These are phyloP conservation scores for Stichopus chloronotus DNA, from an alignment of 35 echinoderm and acorn worm species.

Conservation along the genomic window DNA sequence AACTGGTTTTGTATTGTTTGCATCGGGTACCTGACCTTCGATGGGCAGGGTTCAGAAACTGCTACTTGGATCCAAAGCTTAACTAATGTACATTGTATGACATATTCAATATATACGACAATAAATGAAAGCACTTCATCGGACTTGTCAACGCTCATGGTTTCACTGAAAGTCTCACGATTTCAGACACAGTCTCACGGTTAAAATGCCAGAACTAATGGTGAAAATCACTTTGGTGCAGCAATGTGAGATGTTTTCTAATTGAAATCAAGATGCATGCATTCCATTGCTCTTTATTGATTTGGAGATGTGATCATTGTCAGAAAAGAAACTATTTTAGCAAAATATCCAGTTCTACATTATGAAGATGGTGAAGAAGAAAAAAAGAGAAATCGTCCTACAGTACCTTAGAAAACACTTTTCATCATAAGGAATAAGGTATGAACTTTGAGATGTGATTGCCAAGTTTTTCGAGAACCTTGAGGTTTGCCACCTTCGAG, in stretches of 20 bases:
- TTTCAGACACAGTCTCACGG: not conserved
- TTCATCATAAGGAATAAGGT: not conserved
- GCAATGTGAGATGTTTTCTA: too few relatives aligned
- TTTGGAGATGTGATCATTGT: not conserved
- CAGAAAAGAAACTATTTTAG: not conserved
- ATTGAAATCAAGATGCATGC: too few relatives aligned
- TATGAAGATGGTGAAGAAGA: too few relatives aligned
- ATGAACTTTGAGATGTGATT: not conserved
- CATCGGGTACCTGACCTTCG: too few relatives aligned
- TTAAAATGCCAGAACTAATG: not conserved
- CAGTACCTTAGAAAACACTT: not conserved
- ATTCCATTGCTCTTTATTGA: not conserved
- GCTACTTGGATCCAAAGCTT: too few relatives aligned
- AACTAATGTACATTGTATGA: too few relatives aligned
- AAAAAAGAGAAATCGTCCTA: too few relatives aligned
- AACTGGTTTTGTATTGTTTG: too few relatives aligned
- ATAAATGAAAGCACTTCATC: too few relatives aligned
- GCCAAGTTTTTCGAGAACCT: not conserved
- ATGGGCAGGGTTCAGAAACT: too few relatives aligned
- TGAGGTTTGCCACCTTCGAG: not conserved
- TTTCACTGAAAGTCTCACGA: not conserved
- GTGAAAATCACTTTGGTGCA: not conserved
- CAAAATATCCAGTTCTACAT: not conserved
- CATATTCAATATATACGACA: too few relatives aligned
- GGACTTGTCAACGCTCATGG: not conserved